Conservation (phyloP, 2,113 vertebrate genomes). For the Heterotis niloticus region DNA sequence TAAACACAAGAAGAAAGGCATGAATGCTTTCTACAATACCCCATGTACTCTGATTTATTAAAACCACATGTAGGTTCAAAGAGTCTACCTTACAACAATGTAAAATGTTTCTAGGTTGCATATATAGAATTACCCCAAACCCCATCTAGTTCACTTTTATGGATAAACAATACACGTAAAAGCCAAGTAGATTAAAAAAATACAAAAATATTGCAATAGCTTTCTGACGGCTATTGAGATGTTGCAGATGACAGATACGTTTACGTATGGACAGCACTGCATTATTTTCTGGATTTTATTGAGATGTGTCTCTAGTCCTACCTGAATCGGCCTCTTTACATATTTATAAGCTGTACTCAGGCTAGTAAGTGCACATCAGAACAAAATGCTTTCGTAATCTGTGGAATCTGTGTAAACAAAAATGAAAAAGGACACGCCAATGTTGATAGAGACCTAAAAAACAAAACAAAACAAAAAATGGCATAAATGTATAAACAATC, state of each 20-base stretch:
- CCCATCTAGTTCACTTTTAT: neutral
- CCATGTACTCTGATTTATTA: slow-evolving; percentile 1
- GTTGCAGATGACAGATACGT: too few relatives aligned
- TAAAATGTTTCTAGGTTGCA: neutral
- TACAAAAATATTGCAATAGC: too few relatives aligned
- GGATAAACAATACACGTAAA: neutral
- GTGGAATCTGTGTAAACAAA: neutral
- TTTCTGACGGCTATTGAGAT: too few relatives aligned
- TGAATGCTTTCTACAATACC: slow-evolving; percentile 12
- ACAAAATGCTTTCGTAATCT: neutral
- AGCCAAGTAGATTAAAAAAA: too few relatives aligned
- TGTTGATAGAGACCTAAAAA: too few relatives aligned
- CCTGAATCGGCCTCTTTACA: neutral
- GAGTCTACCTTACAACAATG: slow-evolving; percentile 14
- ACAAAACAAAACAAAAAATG: too few relatives aligned
- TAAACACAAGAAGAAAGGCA: neutral
- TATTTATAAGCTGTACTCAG: neutral
- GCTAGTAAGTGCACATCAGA: neutral
- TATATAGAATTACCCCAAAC: neutral
- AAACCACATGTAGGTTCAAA: neutral
- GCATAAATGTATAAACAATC: too few relatives aligned
- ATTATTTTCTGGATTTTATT: slow-evolving; percentile 9
- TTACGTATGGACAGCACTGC: neutral
- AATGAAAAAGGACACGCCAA: neutral
- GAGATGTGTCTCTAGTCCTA: slow-evolving; percentile 9